These are phyloP conservation scores for Eumeta japonica DNA, from an alignment of 1,140 invertebrate genomes.

Conservation along the genomic window DNA sequence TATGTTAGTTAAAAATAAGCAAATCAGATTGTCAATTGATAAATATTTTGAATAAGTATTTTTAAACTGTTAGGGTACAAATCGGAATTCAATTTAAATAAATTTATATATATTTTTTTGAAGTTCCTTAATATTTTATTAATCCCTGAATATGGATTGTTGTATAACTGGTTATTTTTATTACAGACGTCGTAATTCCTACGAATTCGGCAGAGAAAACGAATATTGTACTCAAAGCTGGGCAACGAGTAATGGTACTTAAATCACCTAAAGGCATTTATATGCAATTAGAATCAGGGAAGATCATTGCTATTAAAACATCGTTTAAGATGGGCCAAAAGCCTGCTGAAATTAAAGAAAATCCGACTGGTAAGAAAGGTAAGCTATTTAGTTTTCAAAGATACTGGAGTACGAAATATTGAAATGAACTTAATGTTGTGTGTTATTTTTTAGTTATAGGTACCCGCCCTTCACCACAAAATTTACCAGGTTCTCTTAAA, in stretches of 20 bases:
- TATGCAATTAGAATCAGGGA: slow-evolving; percentile 92
- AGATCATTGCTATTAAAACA: slow-evolving; percentile 91
- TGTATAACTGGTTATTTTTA: slow-evolving; percentile 5
- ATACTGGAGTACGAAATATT: slow-evolving; percentile 8
- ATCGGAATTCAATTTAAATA: too few species aligned
- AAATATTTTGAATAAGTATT: too few species aligned
- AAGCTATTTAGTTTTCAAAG: slow-evolving; percentile 6
- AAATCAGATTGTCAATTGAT: too few species aligned
- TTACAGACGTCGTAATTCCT: slow-evolving; percentile 86
- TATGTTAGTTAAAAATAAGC: too few species aligned
- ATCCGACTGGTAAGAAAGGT: slow-evolving; percentile 48
- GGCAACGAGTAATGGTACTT: slow-evolving; percentile 89
- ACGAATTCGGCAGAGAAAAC: slow-evolving; percentile 85
- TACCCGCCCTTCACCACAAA: slow-evolving; percentile 44
- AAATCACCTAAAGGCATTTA: slow-evolving; percentile 95
- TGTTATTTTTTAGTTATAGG: slow-evolving; percentile 43
- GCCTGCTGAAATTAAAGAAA: slow-evolving; percentile 57
- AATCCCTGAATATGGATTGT: too few species aligned
- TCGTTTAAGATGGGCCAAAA: slow-evolving; percentile 71
- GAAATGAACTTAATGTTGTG: slow-evolving; percentile 6
- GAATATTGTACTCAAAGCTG: slow-evolving; percentile 85
- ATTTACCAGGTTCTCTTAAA: slow-evolving; percentile 63
- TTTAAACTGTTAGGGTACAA: too few species aligned
- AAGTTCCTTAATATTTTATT: too few species aligned
- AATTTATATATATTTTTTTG: too few species aligned